Conservation (phyloP, 2,888 invertebrate species). For the Dioctria linearis region DNA sequence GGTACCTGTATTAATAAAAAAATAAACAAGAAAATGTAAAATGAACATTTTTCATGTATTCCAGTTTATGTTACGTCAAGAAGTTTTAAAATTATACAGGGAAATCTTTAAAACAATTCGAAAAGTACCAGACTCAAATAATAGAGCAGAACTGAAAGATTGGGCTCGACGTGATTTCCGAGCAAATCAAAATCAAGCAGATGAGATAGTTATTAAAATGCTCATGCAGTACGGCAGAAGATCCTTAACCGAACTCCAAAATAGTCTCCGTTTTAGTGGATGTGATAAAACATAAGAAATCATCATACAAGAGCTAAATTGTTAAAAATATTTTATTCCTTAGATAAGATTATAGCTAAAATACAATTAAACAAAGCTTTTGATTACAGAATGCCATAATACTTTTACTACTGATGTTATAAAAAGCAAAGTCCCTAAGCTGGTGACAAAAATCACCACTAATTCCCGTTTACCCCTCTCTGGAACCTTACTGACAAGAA, state of each 20-base stretch:
- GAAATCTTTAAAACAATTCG: slow-evolving; percentile 80
- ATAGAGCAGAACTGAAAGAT: slow-evolving; percentile 77
- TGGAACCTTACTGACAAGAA: slow-evolving; percentile 71
- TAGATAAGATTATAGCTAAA: neutral
- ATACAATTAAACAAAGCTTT: slow-evolving; percentile 63
- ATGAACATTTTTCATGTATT: slow-evolving; percentile 63
- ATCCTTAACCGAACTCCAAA: slow-evolving; percentile 79
- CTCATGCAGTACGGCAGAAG: slow-evolving; percentile 80
- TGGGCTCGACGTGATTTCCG: slow-evolving; percentile 85
- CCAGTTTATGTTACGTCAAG: slow-evolving; percentile 85
- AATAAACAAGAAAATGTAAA: slow-evolving; percentile 21
- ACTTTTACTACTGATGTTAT: slow-evolving; percentile 78
- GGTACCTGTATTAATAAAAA: slow-evolving; percentile 68
- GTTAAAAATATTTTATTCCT: slow-evolving; percentile 31
- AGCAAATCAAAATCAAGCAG: slow-evolving; percentile 79
- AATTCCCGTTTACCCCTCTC: slow-evolving; percentile 76
- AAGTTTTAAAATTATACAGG: slow-evolving; percentile 83
- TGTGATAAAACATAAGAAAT: slow-evolving; percentile 56
- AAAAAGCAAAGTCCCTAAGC: slow-evolving; percentile 82
- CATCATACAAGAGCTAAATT: neutral
- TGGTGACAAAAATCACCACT: slow-evolving; percentile 79
- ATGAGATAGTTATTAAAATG: slow-evolving; percentile 82
- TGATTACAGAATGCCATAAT: slow-evolving; percentile 67
- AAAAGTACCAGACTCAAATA: slow-evolving; percentile 77
- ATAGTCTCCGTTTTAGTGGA: slow-evolving; percentile 76